A percentile compares a stretch with the other conserved stretches of the same genome.
These are phyloP conservation scores for Netelia melanura DNA, from an alignment of 2,888 invertebrate species.

Conservation along the genomic window DNA sequence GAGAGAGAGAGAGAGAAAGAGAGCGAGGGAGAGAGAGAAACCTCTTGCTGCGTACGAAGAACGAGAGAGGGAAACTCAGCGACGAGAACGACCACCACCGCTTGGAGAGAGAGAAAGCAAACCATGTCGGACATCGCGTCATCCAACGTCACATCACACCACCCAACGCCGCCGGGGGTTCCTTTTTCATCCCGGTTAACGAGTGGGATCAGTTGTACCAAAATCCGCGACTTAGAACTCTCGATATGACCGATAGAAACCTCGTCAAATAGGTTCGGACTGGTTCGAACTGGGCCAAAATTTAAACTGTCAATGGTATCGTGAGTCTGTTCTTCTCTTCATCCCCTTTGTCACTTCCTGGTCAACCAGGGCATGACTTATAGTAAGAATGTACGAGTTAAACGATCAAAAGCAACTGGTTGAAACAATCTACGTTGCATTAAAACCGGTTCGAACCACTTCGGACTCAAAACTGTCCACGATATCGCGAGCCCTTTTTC, in stretches of 20 bases:
- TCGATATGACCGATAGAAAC: neutral
- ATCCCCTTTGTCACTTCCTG: neutral
- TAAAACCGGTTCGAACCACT: constrained; percentile 2
- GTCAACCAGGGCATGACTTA: neutral
- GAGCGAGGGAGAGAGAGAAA: constrained; percentile 17
- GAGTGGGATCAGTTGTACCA: neutral
- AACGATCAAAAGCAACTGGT: neutral
- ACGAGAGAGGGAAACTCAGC: constrained; percentile 43
- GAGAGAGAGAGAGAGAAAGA: constrained; percentile 34
- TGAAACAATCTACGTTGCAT: neutral
- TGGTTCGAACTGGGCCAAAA: neutral
- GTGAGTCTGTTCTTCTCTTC: neutral
- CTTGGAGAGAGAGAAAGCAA: constrained; percentile 32
- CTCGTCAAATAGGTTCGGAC: neutral
- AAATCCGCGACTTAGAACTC: neutral
- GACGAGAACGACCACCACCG: constrained; percentile 72
- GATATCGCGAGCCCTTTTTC: neutral
- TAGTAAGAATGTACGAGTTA: neutral
- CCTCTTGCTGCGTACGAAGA: constrained; percentile 64
- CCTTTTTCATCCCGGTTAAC: constrained; percentile 17
- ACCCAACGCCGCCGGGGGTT: constrained; percentile 62
- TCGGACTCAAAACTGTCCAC: constrained; percentile 19
- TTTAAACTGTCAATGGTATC: neutral
- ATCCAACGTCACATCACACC: constrained; percentile 78
- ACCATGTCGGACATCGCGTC: constrained; percentile 77